Evolutionary conservation across 2,113 vertebrate species (phyloP).

Genomic region (Percopsis transmontana): DNA sequence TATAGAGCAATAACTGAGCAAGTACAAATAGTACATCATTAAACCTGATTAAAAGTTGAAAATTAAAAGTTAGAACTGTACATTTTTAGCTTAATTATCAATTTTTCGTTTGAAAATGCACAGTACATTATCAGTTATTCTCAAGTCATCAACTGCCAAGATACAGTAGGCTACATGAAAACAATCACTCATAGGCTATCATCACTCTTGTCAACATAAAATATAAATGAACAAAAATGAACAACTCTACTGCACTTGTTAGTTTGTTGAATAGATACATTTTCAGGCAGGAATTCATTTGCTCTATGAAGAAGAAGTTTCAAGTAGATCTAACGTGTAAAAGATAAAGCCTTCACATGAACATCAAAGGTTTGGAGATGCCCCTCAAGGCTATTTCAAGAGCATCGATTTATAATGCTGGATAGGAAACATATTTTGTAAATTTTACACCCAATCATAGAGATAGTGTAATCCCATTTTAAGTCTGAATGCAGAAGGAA

Average conservation of each 20-base stretch:
- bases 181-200: neutral
- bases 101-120: too few relatives aligned
- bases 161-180: neutral
- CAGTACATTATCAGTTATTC: too few relatives aligned
- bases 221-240: constrained; percentile 9
- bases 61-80: neutral
- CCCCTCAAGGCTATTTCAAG: constrained; percentile 50
- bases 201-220: neutral
- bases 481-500: too few relatives aligned
- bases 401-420: constrained; percentile 55
- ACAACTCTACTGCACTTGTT: too few relatives aligned
- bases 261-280: constrained; percentile 27
- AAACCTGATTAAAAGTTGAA: constrained; percentile 1
- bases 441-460: too few relatives aligned
- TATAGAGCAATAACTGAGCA: neutral
- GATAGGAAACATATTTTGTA: too few relatives aligned
- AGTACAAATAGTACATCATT: constrained; percentile 15
- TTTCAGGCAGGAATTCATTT: constrained; percentile 43
- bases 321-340: constrained; percentile 46
- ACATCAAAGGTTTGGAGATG: constrained; percentile 60
- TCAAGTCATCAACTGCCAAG: too few relatives aligned
- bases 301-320: constrained; percentile 47
- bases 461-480: too few relatives aligned
- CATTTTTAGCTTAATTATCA: too few relatives aligned
- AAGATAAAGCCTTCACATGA: constrained; percentile 56